phyloP scores from a whole-genome alignment of 2,888 invertebrate genomes.

The Choreutis nemorana region DNA sequence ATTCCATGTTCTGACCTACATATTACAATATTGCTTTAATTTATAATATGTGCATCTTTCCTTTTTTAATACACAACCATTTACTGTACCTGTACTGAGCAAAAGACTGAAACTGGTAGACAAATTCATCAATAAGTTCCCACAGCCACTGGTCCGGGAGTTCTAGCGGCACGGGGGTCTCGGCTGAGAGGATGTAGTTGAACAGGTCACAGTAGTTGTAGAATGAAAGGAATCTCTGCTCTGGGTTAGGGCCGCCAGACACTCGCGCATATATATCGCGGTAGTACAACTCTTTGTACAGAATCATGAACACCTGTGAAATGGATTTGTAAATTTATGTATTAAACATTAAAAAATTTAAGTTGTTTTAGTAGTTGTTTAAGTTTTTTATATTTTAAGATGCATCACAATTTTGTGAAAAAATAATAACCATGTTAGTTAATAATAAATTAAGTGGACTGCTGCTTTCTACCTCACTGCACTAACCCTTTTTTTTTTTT shows the following conservation, averaged over 20 bases:
- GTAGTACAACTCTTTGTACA: constrained; percentile 97
- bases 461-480: constrained; percentile 8
- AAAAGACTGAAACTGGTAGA: constrained; percentile 96
- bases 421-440: too few relatives aligned
- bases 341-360: constrained; percentile 1
- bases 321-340: constrained; percentile 16
- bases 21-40: too few relatives aligned
- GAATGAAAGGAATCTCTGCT: constrained; percentile 94
- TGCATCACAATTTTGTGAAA: too few relatives aligned
- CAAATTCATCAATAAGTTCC: constrained; percentile 99
- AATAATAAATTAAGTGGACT: too few relatives aligned
- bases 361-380: not conserved
- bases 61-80: too few relatives aligned
- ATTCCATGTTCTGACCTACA: too few relatives aligned
- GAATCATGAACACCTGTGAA: constrained; percentile 84
- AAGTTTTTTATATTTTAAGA: not conserved
- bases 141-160: constrained; percentile 99
- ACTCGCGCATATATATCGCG: constrained; percentile 96
- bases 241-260: constrained; percentile 87
- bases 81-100: constrained; percentile 86
- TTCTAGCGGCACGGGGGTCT: constrained; percentile 87
- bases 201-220: constrained; percentile 98
- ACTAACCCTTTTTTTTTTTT: too few relatives aligned
- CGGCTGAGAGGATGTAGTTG: constrained; percentile 92
- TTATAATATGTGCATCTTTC: too few relatives aligned